These are phyloP conservation scores for Gonioctena quinquepunctata DNA, from an alignment of 1,140 invertebrate species.

Conservation along the genomic window DNA sequence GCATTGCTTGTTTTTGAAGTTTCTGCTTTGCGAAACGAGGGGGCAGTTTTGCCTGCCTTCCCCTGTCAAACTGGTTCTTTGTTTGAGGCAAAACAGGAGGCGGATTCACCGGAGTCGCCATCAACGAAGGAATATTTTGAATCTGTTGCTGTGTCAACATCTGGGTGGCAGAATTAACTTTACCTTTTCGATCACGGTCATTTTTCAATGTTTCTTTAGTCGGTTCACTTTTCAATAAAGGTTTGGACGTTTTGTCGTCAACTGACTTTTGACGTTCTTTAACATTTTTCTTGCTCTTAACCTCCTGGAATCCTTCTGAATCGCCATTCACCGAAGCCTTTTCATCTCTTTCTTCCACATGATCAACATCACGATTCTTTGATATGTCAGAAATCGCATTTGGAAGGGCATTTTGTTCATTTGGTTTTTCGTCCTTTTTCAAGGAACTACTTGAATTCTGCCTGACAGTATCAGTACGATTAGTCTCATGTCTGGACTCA, in stretches of 20 bases:
- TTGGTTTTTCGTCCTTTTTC: slow-evolving; percentile 30
- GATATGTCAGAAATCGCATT: slow-evolving; percentile 44
- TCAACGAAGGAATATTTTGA: slow-evolving; percentile 60
- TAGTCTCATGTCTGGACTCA: slow-evolving; percentile 13
- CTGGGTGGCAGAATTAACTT: slow-evolving; percentile 30
- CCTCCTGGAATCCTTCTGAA: slow-evolving; percentile 83
- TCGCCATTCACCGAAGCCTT: slow-evolving; percentile 53
- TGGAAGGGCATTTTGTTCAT: slow-evolving; percentile 35
- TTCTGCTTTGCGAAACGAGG: slow-evolving; percentile 80
- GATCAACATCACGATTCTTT: slow-evolving; percentile 40
- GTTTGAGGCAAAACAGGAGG: slow-evolving; percentile 55
- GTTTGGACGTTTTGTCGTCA: slow-evolving; percentile 60
- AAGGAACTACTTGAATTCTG: slow-evolving; percentile 25
- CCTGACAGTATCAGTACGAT: not conserved
- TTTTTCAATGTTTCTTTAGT: slow-evolving; percentile 52
- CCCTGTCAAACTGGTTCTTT: slow-evolving; percentile 64
- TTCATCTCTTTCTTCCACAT: slow-evolving; percentile 38
- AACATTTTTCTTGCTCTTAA: slow-evolving; percentile 77
- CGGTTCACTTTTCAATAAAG: slow-evolving; percentile 52
- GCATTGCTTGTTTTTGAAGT: slow-evolving; percentile 56
- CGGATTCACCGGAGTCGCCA: slow-evolving; percentile 59
- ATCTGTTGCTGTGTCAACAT: slow-evolving; percentile 60
- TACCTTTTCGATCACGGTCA: slow-evolving; percentile 37
- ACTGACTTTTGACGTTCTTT: slow-evolving; percentile 62
- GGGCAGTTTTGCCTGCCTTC: slow-evolving; percentile 64